These are phyloP conservation scores for Steinernema feltiae DNA, from an alignment of 1,140 invertebrate genomes.

Conservation along the genomic window DNA sequence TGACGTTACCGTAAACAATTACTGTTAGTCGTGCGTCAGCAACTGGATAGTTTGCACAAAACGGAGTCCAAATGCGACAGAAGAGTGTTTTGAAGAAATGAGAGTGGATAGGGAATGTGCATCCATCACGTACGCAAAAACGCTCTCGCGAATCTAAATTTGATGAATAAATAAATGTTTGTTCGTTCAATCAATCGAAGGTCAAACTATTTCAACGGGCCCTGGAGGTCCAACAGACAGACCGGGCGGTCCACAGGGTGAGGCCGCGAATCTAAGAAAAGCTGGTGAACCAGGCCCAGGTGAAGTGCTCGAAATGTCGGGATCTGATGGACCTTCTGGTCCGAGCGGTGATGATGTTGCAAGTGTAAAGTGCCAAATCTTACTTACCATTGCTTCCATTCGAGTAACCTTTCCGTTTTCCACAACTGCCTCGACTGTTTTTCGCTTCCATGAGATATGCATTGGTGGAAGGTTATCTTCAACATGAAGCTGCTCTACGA, in stretches of 20 bases:
- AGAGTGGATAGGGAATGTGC: not conserved
- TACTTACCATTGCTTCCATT: slow-evolving; percentile 31
- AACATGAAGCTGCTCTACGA: slow-evolving; percentile 34
- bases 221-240: slow-evolving; percentile 14
- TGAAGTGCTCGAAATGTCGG: slow-evolving; percentile 19
- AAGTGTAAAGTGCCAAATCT: slow-evolving; percentile 17
- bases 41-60: not conserved
- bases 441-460: slow-evolving; percentile 36
- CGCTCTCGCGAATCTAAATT: not conserved
- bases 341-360: slow-evolving; percentile 17
- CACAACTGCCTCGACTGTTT: slow-evolving; percentile 34
- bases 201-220: not conserved
- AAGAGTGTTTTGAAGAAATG: not conserved
- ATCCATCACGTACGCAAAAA: not conserved
- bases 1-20: slow-evolving; percentile 5
- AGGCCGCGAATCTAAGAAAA: slow-evolving; percentile 11
- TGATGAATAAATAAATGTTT: not conserved
- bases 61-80: not conserved
- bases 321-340: slow-evolving; percentile 23
- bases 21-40: not conserved
- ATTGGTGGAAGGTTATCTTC: slow-evolving; percentile 18
- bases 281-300: slow-evolving; percentile 15
- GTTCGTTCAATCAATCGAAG: not conserved
- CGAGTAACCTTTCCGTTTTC: slow-evolving; percentile 38
- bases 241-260: slow-evolving; percentile 1